These are phyloP conservation scores for Kudoa iwatai DNA, from an alignment of 30 jellyfish, hydroid and myxozoan species.

Conservation along the genomic window DNA sequence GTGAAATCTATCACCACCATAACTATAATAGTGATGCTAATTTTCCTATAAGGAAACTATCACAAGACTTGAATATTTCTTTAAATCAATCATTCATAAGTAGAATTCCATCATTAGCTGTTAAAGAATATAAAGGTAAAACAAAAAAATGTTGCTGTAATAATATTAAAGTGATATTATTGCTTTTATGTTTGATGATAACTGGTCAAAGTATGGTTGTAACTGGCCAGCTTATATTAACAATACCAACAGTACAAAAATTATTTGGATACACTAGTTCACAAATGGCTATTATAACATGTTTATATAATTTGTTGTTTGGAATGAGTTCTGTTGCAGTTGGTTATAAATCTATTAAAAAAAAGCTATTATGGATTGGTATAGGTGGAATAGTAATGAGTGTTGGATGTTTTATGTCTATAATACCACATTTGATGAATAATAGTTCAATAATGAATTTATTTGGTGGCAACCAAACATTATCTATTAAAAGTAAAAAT, in stretches of 20 bases:
- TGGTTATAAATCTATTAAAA: slow-evolving; percentile 23
- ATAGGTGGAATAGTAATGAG: slow-evolving; percentile 22
- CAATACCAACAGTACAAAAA: slow-evolving; percentile 6
- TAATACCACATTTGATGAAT: slow-evolving; percentile 34
- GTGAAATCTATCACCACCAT: too few relatives aligned
- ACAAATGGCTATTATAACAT: slow-evolving; percentile 12
- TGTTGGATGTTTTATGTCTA: slow-evolving; percentile 11
- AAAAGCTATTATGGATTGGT: slow-evolving; percentile 27
- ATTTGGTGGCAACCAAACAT: too few relatives aligned
- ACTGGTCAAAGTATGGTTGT: slow-evolving; percentile 40
- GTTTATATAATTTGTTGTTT: slow-evolving; percentile 32
- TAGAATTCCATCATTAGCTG: too few relatives aligned
- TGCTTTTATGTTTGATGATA: slow-evolving; percentile 5
- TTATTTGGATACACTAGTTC: slow-evolving; percentile 39
- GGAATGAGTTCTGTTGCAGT: slow-evolving; percentile 21
- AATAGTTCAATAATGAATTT: too few relatives aligned
- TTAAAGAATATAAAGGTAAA: too few relatives aligned
- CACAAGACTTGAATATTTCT: too few relatives aligned
- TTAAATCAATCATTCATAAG: too few relatives aligned
- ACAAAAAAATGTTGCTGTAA: too few relatives aligned
- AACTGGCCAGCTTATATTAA: slow-evolving; percentile 8
- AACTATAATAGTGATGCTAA: too few relatives aligned
- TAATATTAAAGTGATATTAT: too few relatives aligned
- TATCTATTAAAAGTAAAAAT: too few relatives aligned
- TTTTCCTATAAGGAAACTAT: too few relatives aligned